Conservation (phyloP, 2,888 invertebrate species). For the Lasioglossum oenotherae region DNA sequence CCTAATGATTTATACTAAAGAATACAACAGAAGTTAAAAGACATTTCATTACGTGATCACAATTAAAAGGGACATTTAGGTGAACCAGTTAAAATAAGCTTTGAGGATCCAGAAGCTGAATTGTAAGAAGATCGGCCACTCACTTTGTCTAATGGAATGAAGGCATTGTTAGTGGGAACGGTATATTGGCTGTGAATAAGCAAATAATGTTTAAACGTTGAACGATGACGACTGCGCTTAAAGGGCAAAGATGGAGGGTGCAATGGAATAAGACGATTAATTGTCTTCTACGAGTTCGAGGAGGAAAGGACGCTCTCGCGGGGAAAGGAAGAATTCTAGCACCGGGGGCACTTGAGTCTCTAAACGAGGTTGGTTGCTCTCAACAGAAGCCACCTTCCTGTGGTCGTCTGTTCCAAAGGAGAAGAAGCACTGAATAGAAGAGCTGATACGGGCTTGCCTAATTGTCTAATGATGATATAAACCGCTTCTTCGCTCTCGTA, state of each 20-base stretch:
- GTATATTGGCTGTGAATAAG: neutral
- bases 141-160: neutral
- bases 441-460: conserved; percentile 42
- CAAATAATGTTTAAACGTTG: conserved; percentile 6
- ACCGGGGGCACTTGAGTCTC: conserved; percentile 30
- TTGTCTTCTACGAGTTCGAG: neutral
- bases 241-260: neutral
- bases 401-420: conserved; percentile 44
- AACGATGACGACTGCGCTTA: neutral
- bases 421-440: conserved; percentile 37
- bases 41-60: neutral
- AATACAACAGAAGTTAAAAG: too few species aligned
- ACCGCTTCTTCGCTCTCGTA: conserved; percentile 35
- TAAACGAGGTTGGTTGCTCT: conserved; percentile 55
- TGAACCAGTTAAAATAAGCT: neutral
- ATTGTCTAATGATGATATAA: conserved; percentile 58
- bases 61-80: too few species aligned
- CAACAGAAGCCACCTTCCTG: conserved; percentile 57
- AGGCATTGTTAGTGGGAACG: neutral
- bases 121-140: neutral
- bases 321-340: conserved; percentile 32
- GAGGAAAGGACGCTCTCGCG: neutral
- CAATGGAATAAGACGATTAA: conserved; percentile 15
- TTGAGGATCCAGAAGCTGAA: neutral
- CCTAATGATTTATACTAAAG: too few species aligned